These are phyloP conservation scores for Thomomys bottae DNA, from an alignment of 2,113 vertebrate species.

Conservation along the genomic window DNA sequence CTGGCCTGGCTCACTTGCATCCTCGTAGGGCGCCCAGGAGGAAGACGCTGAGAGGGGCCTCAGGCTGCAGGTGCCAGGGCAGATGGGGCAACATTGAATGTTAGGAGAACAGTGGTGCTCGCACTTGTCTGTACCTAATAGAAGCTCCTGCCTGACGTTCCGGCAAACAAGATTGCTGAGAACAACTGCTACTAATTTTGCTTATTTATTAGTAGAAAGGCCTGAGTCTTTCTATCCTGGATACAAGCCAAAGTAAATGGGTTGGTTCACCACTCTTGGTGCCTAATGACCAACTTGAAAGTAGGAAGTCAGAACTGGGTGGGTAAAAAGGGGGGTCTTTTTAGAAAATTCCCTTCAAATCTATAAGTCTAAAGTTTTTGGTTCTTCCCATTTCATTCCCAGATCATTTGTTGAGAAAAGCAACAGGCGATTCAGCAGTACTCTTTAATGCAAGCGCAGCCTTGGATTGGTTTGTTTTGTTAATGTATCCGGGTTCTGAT, in stretches of 20 bases:
- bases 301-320: not conserved
- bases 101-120: not conserved
- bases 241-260: not conserved
- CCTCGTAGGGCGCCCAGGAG: not conserved
- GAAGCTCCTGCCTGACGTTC: not conserved
- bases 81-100: not conserved
- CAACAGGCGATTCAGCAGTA: not conserved
- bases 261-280: not conserved
- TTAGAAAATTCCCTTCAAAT: not conserved
- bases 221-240: not conserved
- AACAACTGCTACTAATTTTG: not conserved
- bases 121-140: not conserved
- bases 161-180: not conserved
- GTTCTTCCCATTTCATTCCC: not conserved
- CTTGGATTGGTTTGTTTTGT: not conserved
- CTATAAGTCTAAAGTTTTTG: not conserved
- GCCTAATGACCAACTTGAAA: not conserved
- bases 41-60: too few relatives aligned
- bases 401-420: not conserved
- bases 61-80: rapidly evolving
- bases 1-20: not conserved
- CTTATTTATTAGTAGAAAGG: conserved; percentile 31
- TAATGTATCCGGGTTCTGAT: not conserved
- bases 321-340: not conserved
- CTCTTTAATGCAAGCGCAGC: not conserved